Conservation (phyloP, 2,888 invertebrate species). For the Plagodis dolabraria region DNA sequence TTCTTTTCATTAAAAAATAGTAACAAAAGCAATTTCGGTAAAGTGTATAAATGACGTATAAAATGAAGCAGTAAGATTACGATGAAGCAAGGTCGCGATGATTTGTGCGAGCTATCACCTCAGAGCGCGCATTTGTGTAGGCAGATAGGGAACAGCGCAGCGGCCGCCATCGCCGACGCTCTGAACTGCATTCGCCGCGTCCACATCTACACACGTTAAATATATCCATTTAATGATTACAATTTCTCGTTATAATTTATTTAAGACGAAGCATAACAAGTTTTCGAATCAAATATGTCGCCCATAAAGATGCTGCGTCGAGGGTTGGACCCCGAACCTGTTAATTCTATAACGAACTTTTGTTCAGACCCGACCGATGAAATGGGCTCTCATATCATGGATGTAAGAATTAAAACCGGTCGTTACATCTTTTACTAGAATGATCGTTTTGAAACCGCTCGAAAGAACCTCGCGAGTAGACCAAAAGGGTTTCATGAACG, state of each 20-base stretch:
- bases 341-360: constrained; percentile 79
- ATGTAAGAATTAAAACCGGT: constrained; percentile 83
- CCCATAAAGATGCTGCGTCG: constrained; percentile 83
- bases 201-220: constrained; percentile 76
- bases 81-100: constrained; percentile 62
- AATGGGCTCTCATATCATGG: constrained; percentile 75
- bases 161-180: constrained; percentile 34
- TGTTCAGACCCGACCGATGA: constrained; percentile 62
- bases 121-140: constrained; percentile 78
- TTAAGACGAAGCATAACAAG: constrained; percentile 84
- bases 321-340: constrained; percentile 77
- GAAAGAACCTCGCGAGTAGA: constrained; percentile 59
- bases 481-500: constrained; percentile 79
- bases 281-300: constrained; percentile 85
- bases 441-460: constrained; percentile 77
- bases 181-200: constrained; percentile 46
- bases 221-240: constrained; percentile 83
- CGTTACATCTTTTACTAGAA: constrained; percentile 67
- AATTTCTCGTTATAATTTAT: constrained; percentile 85
- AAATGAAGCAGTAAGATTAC: constrained; percentile 58
- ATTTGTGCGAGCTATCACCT: constrained; percentile 73
- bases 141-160: constrained; percentile 61
- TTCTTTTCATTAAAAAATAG: constrained; percentile 40
- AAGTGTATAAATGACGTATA: constrained; percentile 54
- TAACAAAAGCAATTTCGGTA: constrained; percentile 47